phyloP scores from a whole-genome alignment of 2,888 invertebrate genomes.

The Acanthoscelides obtectus region DNA sequence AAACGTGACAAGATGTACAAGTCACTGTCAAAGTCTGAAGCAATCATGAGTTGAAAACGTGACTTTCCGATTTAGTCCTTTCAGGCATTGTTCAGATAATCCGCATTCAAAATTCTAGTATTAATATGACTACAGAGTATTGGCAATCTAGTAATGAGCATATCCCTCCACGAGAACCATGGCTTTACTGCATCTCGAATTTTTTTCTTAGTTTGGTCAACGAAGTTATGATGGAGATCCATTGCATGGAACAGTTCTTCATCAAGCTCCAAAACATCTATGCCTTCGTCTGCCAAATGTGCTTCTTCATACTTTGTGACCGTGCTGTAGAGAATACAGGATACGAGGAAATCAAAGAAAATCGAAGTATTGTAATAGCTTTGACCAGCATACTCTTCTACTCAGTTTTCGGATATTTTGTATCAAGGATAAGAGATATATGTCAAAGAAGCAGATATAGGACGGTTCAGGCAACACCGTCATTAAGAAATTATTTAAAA shows the following conservation, averaged over 20 bases:
- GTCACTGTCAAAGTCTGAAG: neutral
- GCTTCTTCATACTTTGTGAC: conserved; percentile 5
- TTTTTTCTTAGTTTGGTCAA: conserved; percentile 17
- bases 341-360: conserved; percentile 21
- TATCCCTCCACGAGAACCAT: conserved; percentile 15
- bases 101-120: neutral
- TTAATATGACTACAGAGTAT: neutral
- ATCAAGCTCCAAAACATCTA: conserved; percentile 40
- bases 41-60: neutral
- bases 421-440: conserved; percentile 38
- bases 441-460: conserved; percentile 27
- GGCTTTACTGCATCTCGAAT: conserved; percentile 20
- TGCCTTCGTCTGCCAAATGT: conserved; percentile 42
- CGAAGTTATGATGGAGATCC: conserved; percentile 35
- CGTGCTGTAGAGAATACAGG: conserved; percentile 9
- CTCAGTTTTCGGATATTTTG: conserved; percentile 43
- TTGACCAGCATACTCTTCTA: conserved; percentile 44
- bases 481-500: conserved; percentile 28
- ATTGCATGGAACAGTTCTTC: conserved; percentile 40
- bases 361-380: conserved; percentile 36
- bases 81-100: neutral
- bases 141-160: neutral
- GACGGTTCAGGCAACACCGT: conserved; percentile 17
- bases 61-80: neutral
- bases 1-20: neutral